A percentile compares a stretch with the other conserved stretches of the same genome.
Conservation (phyloP, 2,888 invertebrate genomes). For the Calameuta pallipes region DNA sequence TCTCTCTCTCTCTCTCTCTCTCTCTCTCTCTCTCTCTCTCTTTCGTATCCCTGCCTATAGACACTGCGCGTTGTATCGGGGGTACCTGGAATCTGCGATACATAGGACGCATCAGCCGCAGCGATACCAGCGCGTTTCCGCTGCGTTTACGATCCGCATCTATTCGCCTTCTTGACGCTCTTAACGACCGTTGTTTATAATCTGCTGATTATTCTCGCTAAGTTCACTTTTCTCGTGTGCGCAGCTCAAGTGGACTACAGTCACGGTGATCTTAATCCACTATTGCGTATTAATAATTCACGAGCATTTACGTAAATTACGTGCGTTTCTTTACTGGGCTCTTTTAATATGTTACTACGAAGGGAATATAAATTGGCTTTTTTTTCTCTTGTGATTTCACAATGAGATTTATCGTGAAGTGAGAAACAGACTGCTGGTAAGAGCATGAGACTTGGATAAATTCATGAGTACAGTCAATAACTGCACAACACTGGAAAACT, state of each 20-base stretch:
- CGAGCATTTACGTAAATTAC: no score
- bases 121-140: neutral
- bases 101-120: neutral
- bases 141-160: neutral
- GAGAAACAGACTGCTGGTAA: constrained; percentile 43
- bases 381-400: no score
- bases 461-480: no score
- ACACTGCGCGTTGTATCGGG: neutral
- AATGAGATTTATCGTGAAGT: no score
- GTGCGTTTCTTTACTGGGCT: no score
- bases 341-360: no score
- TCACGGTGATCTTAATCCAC: no score
- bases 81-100: neutral
- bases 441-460: constrained; percentile 35
- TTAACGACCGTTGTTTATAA: neutral
- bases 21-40: neutral
- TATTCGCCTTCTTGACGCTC: neutral
- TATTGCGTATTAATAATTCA: no score
- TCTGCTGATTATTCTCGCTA: neutral
- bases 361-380: no score
- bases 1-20: neutral
- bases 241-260: neutral
- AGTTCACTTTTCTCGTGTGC: neutral
- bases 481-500: no score
- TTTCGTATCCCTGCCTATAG: neutral